Conservation (phyloP, 92 coral and sea anemone species). For the Blastomussa wellsi region DNA sequence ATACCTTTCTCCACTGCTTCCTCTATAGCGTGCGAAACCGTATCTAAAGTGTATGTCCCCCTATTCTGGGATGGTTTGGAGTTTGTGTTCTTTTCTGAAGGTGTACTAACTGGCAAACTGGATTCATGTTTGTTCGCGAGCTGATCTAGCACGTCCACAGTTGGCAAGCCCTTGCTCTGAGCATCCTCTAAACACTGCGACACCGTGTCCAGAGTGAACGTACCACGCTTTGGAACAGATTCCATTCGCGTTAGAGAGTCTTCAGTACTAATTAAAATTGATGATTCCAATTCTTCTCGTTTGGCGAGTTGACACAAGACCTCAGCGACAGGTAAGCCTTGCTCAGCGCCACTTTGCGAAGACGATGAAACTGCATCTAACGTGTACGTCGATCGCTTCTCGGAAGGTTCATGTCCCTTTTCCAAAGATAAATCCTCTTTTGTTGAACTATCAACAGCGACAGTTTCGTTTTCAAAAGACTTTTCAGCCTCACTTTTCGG, state of each 20-base stretch:
- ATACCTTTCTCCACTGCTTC: conserved; percentile 57
- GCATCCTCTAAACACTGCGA: conserved; percentile 52
- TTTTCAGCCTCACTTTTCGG: not conserved
- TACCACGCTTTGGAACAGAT: conserved; percentile 19
- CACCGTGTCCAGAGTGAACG: conserved; percentile 58
- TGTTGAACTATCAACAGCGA: not conserved
- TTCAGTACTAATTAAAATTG: not conserved
- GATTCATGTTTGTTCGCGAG: conserved; percentile 20
- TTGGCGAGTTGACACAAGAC: conserved; percentile 67
- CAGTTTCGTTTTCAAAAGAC: not conserved
- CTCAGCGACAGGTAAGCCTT: conserved; percentile 68
- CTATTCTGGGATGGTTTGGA: conserved; percentile 37
- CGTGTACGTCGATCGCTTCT: conserved; percentile 63
- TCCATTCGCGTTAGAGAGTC: not conserved
- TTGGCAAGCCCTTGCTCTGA: conserved; percentile 39
- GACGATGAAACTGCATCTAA: conserved; percentile 82
- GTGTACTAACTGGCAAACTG: not conserved
- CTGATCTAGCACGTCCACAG: conserved; percentile 15
- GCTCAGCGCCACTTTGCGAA: conserved; percentile 80
- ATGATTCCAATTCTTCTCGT: conserved; percentile 41
- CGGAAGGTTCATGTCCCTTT: not conserved
- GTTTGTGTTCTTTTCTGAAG: not conserved
- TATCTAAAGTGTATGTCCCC: conserved; percentile 82
- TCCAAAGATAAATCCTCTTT: not conserved
- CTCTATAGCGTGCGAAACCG: conserved; percentile 69